Evolutionary conservation across 1,140 invertebrate genomes (phyloP), one percentile per base, ranked within the genome.

Genomic region (Rhopalosiphum padi): DNA sequence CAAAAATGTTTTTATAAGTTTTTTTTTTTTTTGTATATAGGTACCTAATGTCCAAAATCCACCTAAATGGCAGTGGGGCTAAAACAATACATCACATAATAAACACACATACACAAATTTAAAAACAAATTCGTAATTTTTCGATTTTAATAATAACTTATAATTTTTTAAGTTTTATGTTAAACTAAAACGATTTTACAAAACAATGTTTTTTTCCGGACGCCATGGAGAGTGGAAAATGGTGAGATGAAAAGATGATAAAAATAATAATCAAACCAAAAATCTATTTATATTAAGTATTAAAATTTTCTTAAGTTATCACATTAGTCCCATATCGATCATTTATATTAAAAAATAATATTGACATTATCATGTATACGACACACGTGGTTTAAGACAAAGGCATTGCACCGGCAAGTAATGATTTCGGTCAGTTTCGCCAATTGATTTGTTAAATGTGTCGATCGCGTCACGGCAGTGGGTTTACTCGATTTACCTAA

Each of bases 11-110:
- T 35, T 87, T 88, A 89, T 89, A 89, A 60, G 23, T 51, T 46
- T 90, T 90, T 90, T 89, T 89, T 55, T 90, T 90, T 90, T 90
- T 68, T 90, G 53, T 60, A 90, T 90, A 68, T 90, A 90, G 89
- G 89, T 90, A 90, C 89, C 89, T 90, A 90, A 43, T 35, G 89
- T 90, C 89, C 89, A 90, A 90, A 90, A 90, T 90, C 89, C 89
- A 90, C 89, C 55, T 68, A 90, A 90, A 90, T 90, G 89, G 89
- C 89, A 90, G 89, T 90, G 89, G 89, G 89, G 89, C 53, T 90
- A 90, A 90, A 43, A 43, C 88, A 23, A 55, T 89, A 37, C 88
- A 22, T 35, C 86, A 35, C 51, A 41, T 53, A 8, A 6, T 53
- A 22, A 6, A 30, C 11, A 89, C 60, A 77, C n/a, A n/a, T 7